Evolutionary conservation across 2,113 vertebrate genomes (phyloP).

Genomic region (Sapajus apella): DNA sequence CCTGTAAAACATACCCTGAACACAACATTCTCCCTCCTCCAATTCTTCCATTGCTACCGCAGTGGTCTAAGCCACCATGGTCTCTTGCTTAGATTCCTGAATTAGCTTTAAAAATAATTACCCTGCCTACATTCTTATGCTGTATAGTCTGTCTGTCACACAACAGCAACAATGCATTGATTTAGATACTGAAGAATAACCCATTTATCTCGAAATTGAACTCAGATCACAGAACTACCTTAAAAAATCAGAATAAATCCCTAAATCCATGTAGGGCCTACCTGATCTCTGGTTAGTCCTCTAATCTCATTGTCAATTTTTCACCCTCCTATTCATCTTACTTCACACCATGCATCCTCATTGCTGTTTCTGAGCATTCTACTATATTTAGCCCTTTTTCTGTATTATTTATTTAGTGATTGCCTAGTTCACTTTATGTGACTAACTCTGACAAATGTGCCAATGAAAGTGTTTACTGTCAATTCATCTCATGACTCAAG

Average conservation of each 20-base stretch:
- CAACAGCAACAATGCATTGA: neutral
- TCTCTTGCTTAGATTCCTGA: neutral
- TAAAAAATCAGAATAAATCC: neutral
- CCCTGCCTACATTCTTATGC: neutral
- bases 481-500: conserved; percentile 23
- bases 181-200: neutral
- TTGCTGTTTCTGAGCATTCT: neutral
- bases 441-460: conserved; percentile 10
- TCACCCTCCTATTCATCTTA: no score
- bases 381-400: neutral
- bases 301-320: neutral
- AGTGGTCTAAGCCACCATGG: neutral
- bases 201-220: neutral
- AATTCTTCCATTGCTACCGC: neutral
- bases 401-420: neutral
- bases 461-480: neutral
- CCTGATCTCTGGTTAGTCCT: neutral
- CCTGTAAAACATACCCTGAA: neutral
- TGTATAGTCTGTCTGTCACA: neutral
- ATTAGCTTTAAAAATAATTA: neutral
- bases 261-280: neutral
- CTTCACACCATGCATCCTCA: neutral
- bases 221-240: neutral
- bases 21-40: neutral
- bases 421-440: neutral